Base-by-base conservation (phyloP, 2,113 vertebrate species). In the Tachysurus vachellii region DNA sequence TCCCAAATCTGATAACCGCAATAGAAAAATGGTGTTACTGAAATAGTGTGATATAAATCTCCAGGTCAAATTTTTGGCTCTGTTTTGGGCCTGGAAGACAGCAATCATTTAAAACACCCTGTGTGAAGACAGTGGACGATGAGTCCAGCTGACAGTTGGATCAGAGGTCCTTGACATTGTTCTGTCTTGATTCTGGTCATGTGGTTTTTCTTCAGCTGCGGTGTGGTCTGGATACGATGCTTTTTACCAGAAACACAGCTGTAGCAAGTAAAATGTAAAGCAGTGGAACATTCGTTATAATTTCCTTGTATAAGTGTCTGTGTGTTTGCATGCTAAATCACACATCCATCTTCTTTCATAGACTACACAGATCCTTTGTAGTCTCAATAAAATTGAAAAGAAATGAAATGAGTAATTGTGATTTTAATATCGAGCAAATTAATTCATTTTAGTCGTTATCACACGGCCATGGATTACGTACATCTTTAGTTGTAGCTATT, bases 1-100 rank as follows among this genome's bases (percentile, higher is more conserved):
- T 54, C 21, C 47, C 75, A 54, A n/a, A 77, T 77, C 26, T 50
- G 75, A 77, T 23, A 53, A 53, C 47, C 47, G 13, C 75, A 53
- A 16, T 10, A 56, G 44, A 77, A 31, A 56, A 54, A 16, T 77
- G 11, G 53, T 76, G 44, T 28, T 42, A 76, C 0, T 77, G 21
- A 75, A 75, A 50, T 5, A 0, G 16, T 79, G 0, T 36, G 75
- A 54, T 53, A 54, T 77, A 23, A 64, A 66, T 57, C 56, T 80
- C 53, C 31, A 84, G 28, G 57, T 62, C 75, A 31, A 12, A 86
- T 88, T 19, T 21, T 87, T 84, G 86, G 61, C 89, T 92, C 89
- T 91, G 88, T 93, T 93, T 36, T 86, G 83, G 83, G 87, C 86
- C 84, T 88, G 85, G 85, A 94, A 93, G 92, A 93, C 93, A 93